phyloP scores from a whole-genome alignment of 2,113 vertebrate species.

The Cavia porcellus region DNA sequence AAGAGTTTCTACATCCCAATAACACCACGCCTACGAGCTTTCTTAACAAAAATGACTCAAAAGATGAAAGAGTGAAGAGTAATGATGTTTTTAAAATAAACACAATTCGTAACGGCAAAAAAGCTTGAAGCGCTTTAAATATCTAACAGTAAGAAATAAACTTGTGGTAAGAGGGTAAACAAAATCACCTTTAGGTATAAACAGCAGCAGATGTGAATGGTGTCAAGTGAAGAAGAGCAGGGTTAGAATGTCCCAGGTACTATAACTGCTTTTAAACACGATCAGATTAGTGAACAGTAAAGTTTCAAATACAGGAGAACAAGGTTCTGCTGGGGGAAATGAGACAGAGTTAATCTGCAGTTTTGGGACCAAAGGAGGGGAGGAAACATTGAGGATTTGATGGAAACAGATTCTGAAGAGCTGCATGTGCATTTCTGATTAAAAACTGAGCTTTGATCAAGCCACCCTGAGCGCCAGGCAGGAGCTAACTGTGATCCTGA shows the following conservation, averaged over 20 bases:
- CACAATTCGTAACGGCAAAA: constrained; percentile 1
- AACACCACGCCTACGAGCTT: background rate
- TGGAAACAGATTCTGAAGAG: background rate
- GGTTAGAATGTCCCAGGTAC: background rate
- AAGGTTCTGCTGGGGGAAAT: background rate
- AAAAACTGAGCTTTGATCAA: background rate
- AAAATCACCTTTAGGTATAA: background rate
- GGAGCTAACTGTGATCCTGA: background rate
- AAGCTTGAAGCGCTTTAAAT: background rate
- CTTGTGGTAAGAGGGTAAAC: background rate
- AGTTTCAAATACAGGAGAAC: background rate
- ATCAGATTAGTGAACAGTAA: background rate
- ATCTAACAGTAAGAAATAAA: background rate
- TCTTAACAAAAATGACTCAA: constrained; percentile 14
- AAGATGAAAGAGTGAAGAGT: background rate
- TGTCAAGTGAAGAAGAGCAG: background rate
- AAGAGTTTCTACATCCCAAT: background rate
- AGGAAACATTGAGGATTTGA: background rate
- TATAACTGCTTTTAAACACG: constrained; percentile 5
- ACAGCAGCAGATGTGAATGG: background rate
- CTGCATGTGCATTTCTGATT: background rate
- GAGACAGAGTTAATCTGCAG: background rate
- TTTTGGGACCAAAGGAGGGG: background rate
- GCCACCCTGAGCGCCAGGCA: background rate
- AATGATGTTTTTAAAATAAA: constrained; percentile 13